Base-by-base conservation (phyloP, 2,888 invertebrate species). In the Axea sp. region DNA sequence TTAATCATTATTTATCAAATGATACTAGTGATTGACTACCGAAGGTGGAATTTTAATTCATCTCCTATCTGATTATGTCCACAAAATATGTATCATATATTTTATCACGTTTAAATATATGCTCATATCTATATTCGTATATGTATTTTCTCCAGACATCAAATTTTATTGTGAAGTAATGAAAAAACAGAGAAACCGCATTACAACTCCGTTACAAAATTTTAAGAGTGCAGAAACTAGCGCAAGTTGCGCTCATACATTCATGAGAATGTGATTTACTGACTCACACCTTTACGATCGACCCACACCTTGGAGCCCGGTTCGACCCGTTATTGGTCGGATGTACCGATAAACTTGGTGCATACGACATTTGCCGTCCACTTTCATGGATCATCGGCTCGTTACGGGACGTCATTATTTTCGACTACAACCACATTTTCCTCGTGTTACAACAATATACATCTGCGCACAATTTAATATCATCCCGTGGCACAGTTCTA, bases 211-310 rank as follows among this genome's bases (percentile, higher is more conserved):
- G 79, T 78, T 79, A 78, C 79, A 72, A 76, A 78, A 78, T 80
- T 79, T 81, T 76, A 77, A 80, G 76, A 76, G 76, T 69, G 35
- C 30, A 60, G 65, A 67, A 49, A 76, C 69, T 35, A 31, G 55
- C 43, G 43, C 69, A 69, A n/a, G n/a, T n/a, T 45, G 14, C 49
- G 24, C 41, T 37, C 64, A 43, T 73, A 73, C 77, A 59, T 77
- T 79, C 77, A 73, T 73, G 76, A 71, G 69, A 77, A 73, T 81
- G 79, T 80, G 81, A 81, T 80, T 81, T 80, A 81, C 76, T 55
- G 76, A 75, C 78, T 80, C 76, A 71, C 77, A 78, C 78, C 78
- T 79, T 80, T 78, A 78, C 78, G 80, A 81, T 77, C 80, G 67
- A 74, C 71, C 80, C 75, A 68, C 78, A 76, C 76, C 64, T 71